Evolutionary conservation across 2,797 vertebrate genomes (phyloP).

Genomic region (Parauchenoglanis punctatus): DNA sequence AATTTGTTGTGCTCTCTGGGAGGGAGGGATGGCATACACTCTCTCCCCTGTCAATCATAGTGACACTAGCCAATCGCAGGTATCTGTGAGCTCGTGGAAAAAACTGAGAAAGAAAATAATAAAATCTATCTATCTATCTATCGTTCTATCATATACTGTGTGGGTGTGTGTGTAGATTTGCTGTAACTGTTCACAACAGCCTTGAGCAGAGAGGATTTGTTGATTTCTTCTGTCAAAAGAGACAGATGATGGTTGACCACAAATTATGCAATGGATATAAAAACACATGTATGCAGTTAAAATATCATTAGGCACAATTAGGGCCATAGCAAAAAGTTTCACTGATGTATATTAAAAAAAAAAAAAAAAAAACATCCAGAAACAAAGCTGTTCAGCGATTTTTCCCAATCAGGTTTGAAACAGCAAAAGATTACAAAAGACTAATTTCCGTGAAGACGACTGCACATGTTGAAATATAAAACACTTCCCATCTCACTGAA

Average conservation of each 20-base stretch:
- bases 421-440: not conserved
- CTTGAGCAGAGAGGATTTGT: not conserved
- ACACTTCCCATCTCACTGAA: not conserved
- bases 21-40: not conserved
- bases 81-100: not conserved
- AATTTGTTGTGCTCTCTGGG: not conserved
- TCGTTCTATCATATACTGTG: too few species aligned
- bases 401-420: not conserved
- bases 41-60: not conserved
- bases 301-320: not conserved
- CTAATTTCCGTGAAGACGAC: not conserved
- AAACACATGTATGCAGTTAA: not conserved
- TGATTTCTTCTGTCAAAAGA: not conserved
- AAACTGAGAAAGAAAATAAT: too few species aligned
- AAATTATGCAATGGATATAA: not conserved
- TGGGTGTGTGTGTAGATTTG: too few species aligned
- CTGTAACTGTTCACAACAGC: too few species aligned
- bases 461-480: not conserved
- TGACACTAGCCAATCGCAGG: not conserved
- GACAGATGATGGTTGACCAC: not conserved
- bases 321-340: not conserved
- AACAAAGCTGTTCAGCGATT: not conserved
- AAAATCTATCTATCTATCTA: too few species aligned
- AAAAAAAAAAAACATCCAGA: not conserved
- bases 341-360: not conserved